Evolutionary conservation across 2,113 vertebrate genomes (phyloP), one percentile per base, ranked within the genome.

Genomic region (Podarcis raffonei): DNA sequence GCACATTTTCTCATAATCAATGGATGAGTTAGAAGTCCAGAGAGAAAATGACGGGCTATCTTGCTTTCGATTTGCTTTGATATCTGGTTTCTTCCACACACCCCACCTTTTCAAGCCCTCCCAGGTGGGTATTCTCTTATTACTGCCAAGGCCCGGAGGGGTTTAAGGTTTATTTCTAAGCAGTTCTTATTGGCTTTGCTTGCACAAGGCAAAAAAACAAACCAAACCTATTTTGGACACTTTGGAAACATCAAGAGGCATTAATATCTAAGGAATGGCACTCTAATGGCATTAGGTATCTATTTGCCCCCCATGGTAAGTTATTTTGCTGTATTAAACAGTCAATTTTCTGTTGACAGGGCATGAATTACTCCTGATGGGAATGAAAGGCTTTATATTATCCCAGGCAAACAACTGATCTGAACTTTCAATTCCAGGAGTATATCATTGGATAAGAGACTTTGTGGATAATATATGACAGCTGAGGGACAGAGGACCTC

Each of bases 331-430:
- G 92, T 82, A 72, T 96, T 94, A 94, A 83, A 91, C 93, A 94
- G 90, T 93, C 91, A 93, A 90, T 94, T 94, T 95, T 94, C 86
- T 94, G 84, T 94, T 95, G 95, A 95, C 89, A 90, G 88, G 88
- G 88, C 88, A 88, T 86, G 80, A 88, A 85, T 95, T 94, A 93
- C 81, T 93, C 79, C 76, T 89, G 90, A 93, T 92, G 87, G 82
- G 89, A 94, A 91, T 92, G 82, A 76, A 93, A 93, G 88, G 84
- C 94, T 93, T 93, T 93, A 66, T 91, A 90, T 90, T 89, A 93
- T 95, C 87, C 89, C 86, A 90, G 84, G 91, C 65, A 95, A 92
- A 95, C 85, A 80, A 93, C 89, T 80, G 80, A 69, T 84, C 84
- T 87, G 78, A 89, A 91, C 85, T 94, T 91, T 75, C 74, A 91